Evolutionary conservation across 1,140 invertebrate genomes (phyloP), one percentile per base, ranked within the genome.

Genomic region (Sarcophaga bullata): DNA sequence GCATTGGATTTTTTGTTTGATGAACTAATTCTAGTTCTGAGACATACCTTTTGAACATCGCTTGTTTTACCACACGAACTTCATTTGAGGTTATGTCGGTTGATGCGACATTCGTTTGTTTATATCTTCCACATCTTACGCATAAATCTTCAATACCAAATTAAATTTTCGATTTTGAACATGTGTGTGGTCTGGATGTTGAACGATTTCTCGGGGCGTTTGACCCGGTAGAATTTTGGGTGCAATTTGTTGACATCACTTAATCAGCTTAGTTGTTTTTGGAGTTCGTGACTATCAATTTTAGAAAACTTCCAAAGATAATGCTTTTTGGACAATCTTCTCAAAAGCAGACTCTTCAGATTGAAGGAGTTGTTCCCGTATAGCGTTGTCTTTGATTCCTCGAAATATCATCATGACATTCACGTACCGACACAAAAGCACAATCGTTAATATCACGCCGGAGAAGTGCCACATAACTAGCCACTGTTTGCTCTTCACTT

Each of bases 261-360:
- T 10, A 10, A 13, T 8, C 6, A 13, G 47, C 7, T 17, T 8
- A 6, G 17, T 15, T 11, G 19, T 15, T 68, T 68, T 47, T 62
- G 11, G 9, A 49, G 54, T 46, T 80, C 52, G 8, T 19, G 80
- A 48, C 78, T 80, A 6, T 80, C 78, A n/a, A 80, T 80, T 80
- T 54, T 80, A 25, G 48, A 80, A 13, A 17, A 49, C 58, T 80
- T 52, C 19, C n/a, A 80, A 54, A 6, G 78, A 52, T 13, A 80
- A 52, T 5, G 49, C 78, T n/a, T 54, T 80, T 80, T 37, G n/a
- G 0, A 80, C 8, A 15, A 80, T 80, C 37, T 80, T 80, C 5
- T 58, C 52, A 25, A 80, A 58, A 15, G 54, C 78, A 13, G n/a
- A n/a, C 15, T 80, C 49, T 25, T 80, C 78, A 7, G 48, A 80